Conservation (phyloP, 2,797 vertebrate genomes). For the Pipistrellus pygmaeus region DNA sequence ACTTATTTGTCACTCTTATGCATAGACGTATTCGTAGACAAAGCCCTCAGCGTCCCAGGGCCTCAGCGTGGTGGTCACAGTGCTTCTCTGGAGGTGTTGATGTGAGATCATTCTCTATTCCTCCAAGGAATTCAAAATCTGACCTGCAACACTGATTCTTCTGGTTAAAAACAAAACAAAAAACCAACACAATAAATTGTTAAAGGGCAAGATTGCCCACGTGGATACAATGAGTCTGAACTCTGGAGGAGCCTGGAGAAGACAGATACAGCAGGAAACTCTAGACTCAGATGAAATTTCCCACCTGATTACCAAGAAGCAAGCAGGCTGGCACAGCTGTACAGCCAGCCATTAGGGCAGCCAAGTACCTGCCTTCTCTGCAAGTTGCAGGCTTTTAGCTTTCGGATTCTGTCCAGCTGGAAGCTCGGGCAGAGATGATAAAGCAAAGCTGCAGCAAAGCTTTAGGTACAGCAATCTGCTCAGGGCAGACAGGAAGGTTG, state of each 20-base stretch:
- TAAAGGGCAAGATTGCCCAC: neutral
- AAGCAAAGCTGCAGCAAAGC: constrained; percentile 83
- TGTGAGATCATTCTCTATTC: neutral
- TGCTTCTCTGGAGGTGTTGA: neutral
- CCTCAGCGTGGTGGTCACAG: neutral
- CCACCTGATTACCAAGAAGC: constrained; percentile 77
- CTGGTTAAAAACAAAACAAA: constrained; percentile 17
- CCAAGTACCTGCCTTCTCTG: constrained; percentile 80
- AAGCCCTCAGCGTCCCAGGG: neutral
- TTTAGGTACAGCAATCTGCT: constrained; percentile 76
- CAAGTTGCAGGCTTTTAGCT: constrained; percentile 85
- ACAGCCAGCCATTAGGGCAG: constrained; percentile 63
- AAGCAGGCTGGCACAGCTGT: constrained; percentile 66
- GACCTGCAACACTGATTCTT: neutral
- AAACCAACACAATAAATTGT: neutral
- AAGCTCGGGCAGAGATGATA: constrained; percentile 83
- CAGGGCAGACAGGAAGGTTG: constrained; percentile 72
- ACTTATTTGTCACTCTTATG: neutral
- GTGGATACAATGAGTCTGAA: constrained; percentile 39
- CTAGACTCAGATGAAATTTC: constrained; percentile 74
- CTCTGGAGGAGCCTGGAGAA: constrained; percentile 36
- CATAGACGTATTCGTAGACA: neutral
- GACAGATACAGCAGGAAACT: constrained; percentile 64
- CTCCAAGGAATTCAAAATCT: neutral
- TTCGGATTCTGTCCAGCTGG: constrained; percentile 85